Conservation (phyloP, 2,113 vertebrate genomes). For the Octodon degus region DNA sequence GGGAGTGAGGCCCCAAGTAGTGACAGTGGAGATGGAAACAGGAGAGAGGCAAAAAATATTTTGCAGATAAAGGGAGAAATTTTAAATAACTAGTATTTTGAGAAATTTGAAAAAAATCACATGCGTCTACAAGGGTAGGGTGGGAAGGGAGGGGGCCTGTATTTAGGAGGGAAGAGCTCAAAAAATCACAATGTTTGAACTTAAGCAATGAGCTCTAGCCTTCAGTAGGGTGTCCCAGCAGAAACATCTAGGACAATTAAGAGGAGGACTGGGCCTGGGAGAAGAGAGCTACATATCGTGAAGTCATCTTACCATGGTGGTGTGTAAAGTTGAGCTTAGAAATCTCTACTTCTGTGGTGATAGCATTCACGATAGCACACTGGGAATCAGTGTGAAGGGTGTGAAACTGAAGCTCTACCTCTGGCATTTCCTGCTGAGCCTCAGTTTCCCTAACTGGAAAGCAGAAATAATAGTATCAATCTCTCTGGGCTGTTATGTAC, state of each 20-base stretch:
- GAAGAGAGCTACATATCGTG: neutral
- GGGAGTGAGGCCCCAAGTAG: neutral
- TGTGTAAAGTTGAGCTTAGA: neutral
- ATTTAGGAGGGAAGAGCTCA: neutral
- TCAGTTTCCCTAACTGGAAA: neutral
- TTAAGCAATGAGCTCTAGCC: neutral
- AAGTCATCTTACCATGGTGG: neutral
- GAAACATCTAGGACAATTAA: neutral
- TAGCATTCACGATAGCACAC: neutral
- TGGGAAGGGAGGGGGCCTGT: neutral
- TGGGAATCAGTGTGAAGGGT: accelerated
- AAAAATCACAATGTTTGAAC: neutral
- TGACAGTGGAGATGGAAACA: neutral
- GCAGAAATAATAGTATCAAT: neutral
- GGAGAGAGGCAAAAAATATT: neutral
- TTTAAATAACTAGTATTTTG: neutral
- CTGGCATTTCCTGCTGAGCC: neutral
- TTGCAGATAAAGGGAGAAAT: neutral
- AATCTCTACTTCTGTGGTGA: neutral
- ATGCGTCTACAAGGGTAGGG: neutral
- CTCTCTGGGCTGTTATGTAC: neutral
- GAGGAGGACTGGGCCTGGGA: neutral
- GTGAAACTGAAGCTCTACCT: neutral
- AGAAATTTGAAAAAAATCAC: neutral
- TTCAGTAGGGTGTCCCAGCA: neutral